Percentiles rank a stretch among this genome's conserved stretches.
Conservation (phyloP, 2,888 invertebrate species). For the Octonoba sinensis region DNA sequence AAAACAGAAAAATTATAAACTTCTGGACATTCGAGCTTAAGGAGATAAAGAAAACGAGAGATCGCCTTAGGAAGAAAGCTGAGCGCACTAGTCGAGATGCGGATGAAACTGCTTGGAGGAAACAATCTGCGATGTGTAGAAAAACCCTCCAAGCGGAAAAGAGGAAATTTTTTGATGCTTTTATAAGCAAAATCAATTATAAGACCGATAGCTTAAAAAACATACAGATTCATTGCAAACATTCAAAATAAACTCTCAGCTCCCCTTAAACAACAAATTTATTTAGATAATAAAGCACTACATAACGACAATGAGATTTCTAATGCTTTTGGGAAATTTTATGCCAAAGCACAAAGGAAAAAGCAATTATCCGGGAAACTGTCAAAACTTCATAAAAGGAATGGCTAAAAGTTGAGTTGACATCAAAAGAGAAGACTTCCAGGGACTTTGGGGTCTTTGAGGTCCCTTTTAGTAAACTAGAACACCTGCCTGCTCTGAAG, state of each 20-base stretch:
- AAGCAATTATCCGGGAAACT: not conserved
- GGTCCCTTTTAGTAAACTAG: not conserved
- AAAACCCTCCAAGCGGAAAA: not conserved
- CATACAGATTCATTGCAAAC: no score
- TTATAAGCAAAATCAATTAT: conserved; percentile 1
- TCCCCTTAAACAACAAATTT: not conserved
- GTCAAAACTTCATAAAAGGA: not conserved
- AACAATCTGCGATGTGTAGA: not conserved
- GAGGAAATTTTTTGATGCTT: not conserved
- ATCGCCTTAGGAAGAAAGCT: conserved; percentile 8
- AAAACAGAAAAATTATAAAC: not conserved
- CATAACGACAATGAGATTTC: not conserved
- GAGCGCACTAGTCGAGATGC: not conserved
- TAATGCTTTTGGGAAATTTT: not conserved
- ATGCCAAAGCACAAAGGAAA: not conserved
- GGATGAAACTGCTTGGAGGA: no score
- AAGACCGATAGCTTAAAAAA: not conserved
- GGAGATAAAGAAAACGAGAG: not conserved
- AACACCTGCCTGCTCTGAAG: not conserved
- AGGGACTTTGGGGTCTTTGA: not conserved
- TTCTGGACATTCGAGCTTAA: conserved; percentile 2
- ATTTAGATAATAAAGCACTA: not conserved
- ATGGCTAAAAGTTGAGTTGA: not conserved
- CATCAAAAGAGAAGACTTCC: not conserved
- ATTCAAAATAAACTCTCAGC: not conserved